Percentiles rank a stretch among this genome's conserved stretches.
phyloP scores from a whole-genome alignment of 2,888 invertebrate genomes.

The Euproctis similis region DNA sequence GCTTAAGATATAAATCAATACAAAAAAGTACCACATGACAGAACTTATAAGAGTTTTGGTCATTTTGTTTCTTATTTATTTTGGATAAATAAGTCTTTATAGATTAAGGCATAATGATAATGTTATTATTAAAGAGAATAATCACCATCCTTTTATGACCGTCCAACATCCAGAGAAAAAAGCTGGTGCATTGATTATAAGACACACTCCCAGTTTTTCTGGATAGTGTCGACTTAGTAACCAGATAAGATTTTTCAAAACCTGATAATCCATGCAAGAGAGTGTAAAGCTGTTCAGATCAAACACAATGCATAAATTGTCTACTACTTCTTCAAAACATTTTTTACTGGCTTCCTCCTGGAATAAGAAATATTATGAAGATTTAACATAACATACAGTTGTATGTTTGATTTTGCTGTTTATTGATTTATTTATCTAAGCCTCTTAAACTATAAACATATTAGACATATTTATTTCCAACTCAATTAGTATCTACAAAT shows the following conservation, averaged over 20 bases:
- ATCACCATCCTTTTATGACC: constrained; percentile 83
- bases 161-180: constrained; percentile 87
- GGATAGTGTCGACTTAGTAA: constrained; percentile 85
- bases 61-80: too few relatives aligned
- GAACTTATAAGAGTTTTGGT: too few relatives aligned
- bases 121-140: not conserved
- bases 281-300: constrained; percentile 84
- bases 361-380: too few relatives aligned
- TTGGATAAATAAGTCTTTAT: too few relatives aligned
- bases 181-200: constrained; percentile 83
- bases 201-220: constrained; percentile 84
- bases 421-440: too few relatives aligned
- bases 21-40: too few relatives aligned
- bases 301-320: constrained; percentile 87
- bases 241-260: constrained; percentile 87
- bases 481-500: too few relatives aligned
- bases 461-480: too few relatives aligned
- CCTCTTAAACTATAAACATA: too few relatives aligned
- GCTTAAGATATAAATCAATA: too few relatives aligned
- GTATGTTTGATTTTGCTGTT: too few relatives aligned
- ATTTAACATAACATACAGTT: too few relatives aligned
- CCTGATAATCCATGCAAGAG: constrained; percentile 87
- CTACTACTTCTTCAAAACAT: constrained; percentile 86
- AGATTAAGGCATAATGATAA: not conserved
- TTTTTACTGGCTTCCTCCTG: constrained; percentile 85